These are phyloP conservation scores for Apocrypta bakeri DNA, from an alignment of 1,140 invertebrate genomes.

Conservation along the genomic window DNA sequence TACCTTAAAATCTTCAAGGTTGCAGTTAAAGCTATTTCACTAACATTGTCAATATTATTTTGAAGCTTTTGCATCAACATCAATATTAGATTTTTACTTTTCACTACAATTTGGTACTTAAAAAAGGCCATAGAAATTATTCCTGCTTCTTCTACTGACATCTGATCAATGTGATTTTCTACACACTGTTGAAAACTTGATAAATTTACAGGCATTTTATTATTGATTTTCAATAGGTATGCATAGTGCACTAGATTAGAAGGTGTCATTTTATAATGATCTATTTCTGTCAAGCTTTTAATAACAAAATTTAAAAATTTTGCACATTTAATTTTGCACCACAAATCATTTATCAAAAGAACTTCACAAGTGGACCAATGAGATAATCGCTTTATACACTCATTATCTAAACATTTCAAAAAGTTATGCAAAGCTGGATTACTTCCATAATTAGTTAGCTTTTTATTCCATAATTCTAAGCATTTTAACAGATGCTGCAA, in stretches of 20 bases:
- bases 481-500: conserved; percentile 52
- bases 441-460: not conserved
- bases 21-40: conserved; percentile 73
- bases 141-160: conserved; percentile 75
- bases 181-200: conserved; percentile 76
- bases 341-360: conserved; percentile 74
- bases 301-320: conserved; percentile 69
- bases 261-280: conserved; percentile 70
- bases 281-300: conserved; percentile 70
- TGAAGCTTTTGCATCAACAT: conserved; percentile 69
- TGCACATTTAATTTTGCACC: conserved; percentile 70
- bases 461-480: conserved; percentile 46
- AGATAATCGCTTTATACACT: not conserved
- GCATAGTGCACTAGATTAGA: conserved; percentile 76
- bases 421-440: not conserved
- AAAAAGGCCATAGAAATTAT: conserved; percentile 79
- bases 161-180: conserved; percentile 66
- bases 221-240: conserved; percentile 73
- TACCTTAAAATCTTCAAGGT: conserved; percentile 77
- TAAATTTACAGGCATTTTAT: conserved; percentile 68
- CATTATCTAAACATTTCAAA: not conserved
- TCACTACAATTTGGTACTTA: conserved; percentile 76
- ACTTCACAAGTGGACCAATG: conserved; percentile 62
- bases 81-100: conserved; percentile 66
- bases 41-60: conserved; percentile 65